Evolutionary conservation across 2,113 vertebrate genomes (phyloP).

Genomic region (cattle (Bos taurus)): DNA sequence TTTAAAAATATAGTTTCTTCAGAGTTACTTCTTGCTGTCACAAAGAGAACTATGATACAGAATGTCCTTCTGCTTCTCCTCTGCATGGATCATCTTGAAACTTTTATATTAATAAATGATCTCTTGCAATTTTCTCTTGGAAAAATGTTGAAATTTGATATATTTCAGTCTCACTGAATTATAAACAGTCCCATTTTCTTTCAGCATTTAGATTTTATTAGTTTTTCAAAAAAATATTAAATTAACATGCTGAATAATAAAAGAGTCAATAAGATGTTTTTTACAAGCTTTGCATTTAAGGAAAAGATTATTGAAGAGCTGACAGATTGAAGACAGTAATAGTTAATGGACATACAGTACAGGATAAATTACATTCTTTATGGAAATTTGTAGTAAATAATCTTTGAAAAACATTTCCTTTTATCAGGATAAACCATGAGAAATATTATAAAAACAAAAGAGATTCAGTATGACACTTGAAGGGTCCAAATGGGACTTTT

Average conservation of each 20-base stretch:
- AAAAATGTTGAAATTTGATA: constrained; percentile 32
- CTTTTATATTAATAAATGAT: constrained; percentile 42
- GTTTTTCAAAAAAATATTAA: constrained; percentile 61
- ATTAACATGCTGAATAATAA: constrained; percentile 68
- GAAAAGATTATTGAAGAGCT: constrained; percentile 18
- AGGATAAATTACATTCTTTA: constrained; percentile 38
- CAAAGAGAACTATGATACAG: not conserved
- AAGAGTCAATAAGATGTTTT: constrained; percentile 52
- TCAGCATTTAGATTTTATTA: constrained; percentile 45
- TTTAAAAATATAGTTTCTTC: not conserved
- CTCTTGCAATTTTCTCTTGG: not conserved
- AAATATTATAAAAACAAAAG: constrained; percentile 11
- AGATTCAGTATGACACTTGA: not conserved
- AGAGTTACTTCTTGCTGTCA: not conserved
- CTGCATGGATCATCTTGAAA: constrained; percentile 1
- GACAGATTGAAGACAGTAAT: constrained; percentile 38
- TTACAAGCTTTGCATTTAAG: constrained; percentile 38
- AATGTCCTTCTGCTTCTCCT: not conserved
- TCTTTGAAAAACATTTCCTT: constrained; percentile 44
- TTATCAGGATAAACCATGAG: not conserved
- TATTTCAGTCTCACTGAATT: constrained; percentile 20
- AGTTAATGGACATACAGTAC: constrained; percentile 12
- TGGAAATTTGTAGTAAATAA: constrained; percentile 46
- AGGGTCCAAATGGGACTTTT: not conserved
- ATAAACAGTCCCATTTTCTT: constrained; percentile 30